Evolutionary conservation across 2,888 invertebrate species (phyloP), one percentile per base, ranked within the genome.

Genomic region (Nasonovia ribisnigri): DNA sequence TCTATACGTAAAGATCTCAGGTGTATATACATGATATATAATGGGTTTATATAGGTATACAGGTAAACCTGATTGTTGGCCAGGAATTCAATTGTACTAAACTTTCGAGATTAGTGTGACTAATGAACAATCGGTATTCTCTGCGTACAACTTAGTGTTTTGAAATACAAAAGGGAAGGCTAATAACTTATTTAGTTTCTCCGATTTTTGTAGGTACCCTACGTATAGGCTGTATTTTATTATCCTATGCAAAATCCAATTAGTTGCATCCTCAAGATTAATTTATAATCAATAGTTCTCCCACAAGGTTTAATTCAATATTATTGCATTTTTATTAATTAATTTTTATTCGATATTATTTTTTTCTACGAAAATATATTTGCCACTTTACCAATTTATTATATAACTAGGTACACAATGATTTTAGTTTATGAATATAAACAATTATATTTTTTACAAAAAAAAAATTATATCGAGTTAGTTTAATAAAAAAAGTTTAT

Each of bases 81-180:
- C 46, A 36, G 60, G 5, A 60, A 60, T 87, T 92, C 24, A 86
- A 87, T 92, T 60, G 57, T 48, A 24, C 36, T 26, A 87, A 92
- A 46, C 46, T 86, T 92, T 60, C 36, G 4, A 46, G 46, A 84
- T 86, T 86, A n/a, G 57, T 92, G 57, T 67, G 87, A 87, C 67
- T 87, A 92, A 92, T n/a, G 87, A 92, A 92, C 86, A 67, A 46
- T 46, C 48, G 46, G 13, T n/a, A 42, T 91, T 91, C 86, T 60
- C 87, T 67, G 36, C 42, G 36, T 36, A 36, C 29, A 48, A 92
- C 48, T 36, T 60, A 48, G 42, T 87, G 60, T 67, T 87, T 67
- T 29, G 36, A 60, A 87, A 87, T 67, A 48, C 86, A 86, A 86
- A n/a, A 51, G 13, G 1, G 4, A 46, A 8, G 57, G 57, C 10